Base-by-base conservation (phyloP, 1,140 invertebrate genomes). In the Bombus pascuorum region DNA sequence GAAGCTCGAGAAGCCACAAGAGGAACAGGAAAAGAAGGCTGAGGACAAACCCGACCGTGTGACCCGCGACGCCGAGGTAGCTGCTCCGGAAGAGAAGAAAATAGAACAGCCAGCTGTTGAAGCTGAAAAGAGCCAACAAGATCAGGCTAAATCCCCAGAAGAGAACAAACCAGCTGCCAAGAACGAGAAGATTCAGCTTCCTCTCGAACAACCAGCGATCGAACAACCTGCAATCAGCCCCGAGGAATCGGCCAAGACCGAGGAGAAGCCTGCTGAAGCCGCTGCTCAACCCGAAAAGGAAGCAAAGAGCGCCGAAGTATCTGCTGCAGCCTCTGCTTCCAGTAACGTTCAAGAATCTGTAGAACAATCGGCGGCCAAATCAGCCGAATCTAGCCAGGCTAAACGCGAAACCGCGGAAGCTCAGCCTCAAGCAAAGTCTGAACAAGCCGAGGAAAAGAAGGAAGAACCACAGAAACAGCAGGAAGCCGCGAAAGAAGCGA, bases 21-120 rank as follows among this genome's bases (percentile, higher is more conserved):
- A 77, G 3, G 86, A 83, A 39, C 74, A 68, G 44, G 68, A 65
- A 75, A 89, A 87, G 42, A 77, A 89, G 28, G 32, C 66, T 15
- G 22, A 93, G 12, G 92, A 93, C 44, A 94, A 93, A 13, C 93
- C 91, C 5, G 93, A 94, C 34, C 93, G 93, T 28, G 94, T 94
- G 22, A 94, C 92, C 0, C 94, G 93, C 0, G 93, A 94, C 22
- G 91, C 94, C 34, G 94, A 94, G 34, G 93, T 93, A 77, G 89
- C 91, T 18, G 73, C 78, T 12, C 89, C 86, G 0, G 82, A 53
- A 62, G 78, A 74, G 28, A 85, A 80, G 77, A 85, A 85, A 15
- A 66, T 80, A 3, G 85, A 89, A 25, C 62, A 87, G 32, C 37
- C 83, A 3, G 59, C 47, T 9, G 68, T 77, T 22, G 91, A 89